Conservation (phyloP, 2,797 vertebrate genomes). For the Neostethus bicornis region DNA sequence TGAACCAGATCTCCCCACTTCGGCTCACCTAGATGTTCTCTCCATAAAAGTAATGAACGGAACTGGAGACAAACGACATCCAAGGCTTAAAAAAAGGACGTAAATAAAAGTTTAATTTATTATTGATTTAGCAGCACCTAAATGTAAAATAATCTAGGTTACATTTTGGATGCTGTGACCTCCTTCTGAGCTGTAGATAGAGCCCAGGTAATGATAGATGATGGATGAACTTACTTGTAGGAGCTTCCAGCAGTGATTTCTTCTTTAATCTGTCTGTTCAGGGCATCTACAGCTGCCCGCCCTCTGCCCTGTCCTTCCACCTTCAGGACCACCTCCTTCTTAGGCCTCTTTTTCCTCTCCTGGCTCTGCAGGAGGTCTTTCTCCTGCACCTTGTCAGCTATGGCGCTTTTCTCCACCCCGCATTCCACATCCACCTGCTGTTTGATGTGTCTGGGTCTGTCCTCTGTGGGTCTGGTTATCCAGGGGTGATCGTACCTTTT, state of each 20-base stretch:
- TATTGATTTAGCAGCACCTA: not conserved
- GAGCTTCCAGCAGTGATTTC: conserved; percentile 86
- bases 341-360: conserved; percentile 76
- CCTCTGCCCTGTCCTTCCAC: conserved; percentile 71
- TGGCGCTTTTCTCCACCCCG: conserved; percentile 81
- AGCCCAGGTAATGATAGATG: not conserved
- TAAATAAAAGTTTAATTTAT: too few relatives aligned
- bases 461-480: conserved; percentile 86
- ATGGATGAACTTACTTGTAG: conserved; percentile 85
- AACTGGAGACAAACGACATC: too few relatives aligned
- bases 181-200: not conserved
- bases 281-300: conserved; percentile 86
- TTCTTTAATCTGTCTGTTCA: conserved; percentile 93
- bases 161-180: conserved; percentile 15
- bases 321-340: conserved; percentile 62
- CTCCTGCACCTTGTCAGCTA: conserved; percentile 79
- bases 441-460: conserved; percentile 58
- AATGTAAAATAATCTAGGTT: not conserved
- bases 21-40: too few relatives aligned
- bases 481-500: conserved; percentile 92
- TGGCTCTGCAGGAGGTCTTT: conserved; percentile 74
- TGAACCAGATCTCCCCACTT: too few relatives aligned
- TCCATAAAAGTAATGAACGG: too few relatives aligned
- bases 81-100: too few relatives aligned
- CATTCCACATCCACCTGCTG: conserved; percentile 65